Evolutionary conservation across 2,888 invertebrate species (phyloP), one percentile per base, ranked within the genome.

Genomic region (Colletes collaris): DNA sequence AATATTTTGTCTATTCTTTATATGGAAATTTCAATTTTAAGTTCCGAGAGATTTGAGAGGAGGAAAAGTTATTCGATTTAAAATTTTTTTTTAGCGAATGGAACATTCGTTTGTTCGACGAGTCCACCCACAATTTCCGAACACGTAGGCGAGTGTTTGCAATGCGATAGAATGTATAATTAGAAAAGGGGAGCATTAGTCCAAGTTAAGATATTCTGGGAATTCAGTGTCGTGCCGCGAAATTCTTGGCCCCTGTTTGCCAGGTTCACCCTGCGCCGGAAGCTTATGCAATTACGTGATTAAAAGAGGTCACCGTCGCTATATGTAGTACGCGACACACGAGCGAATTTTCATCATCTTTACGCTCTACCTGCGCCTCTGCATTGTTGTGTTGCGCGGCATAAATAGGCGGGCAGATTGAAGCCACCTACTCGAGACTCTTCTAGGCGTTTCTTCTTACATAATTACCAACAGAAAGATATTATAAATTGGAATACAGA

Each of bases 181-280:
- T 84, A 79, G 83, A 81, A 81, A 81, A 78, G 77, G 77, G 63
- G 83, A 83, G 81, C 82, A 78, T 83, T 84, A 83, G 83, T 76
- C 84, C 83, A 84, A 84, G 84, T 83, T 83, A 78, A 81, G 84
- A 83, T 84, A 84, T 84, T 83, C 84, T 79, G 71, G 76, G 84
- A 84, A 84, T 83, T 76, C 83, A 76, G 83, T 84, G 70, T 78
- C 84, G 84, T 81, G 78, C 64, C 76, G 74, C 75, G 69, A 85
- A 85, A 80, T 82, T 78, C 70, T 80, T 73, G 79, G 69, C 74
- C 76, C 82, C 74, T 62, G 72, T 80, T 62, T 66, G 70, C 63
- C 70, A 79, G 65, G 69, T 81, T 81, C 73, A 71, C 66, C 72
- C 64, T 73, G 68, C 64, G 27, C 58, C 60, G 78, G 69, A 82